Base-by-base conservation (phyloP, 2,113 vertebrate species). In the Daboia siamensis region DNA sequence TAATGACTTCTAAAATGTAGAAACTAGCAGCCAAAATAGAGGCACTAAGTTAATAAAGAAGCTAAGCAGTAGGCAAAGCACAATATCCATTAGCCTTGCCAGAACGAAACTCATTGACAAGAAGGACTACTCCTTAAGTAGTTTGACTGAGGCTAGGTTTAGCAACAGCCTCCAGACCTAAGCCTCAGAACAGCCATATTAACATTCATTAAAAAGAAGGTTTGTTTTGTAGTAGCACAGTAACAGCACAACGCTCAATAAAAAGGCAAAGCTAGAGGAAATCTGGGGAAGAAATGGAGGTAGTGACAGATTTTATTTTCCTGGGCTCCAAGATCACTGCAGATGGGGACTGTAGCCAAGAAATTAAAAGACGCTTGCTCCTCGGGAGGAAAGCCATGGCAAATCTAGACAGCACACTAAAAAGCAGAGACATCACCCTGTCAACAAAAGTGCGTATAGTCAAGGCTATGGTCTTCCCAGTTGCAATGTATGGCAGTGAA, bases 1-100 rank as follows among this genome's bases (percentile, higher is more conserved):
- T 86, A 94, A 74, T 0, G 10, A 91, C 84, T 94, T 93, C 93
- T 92, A 88, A 94, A 92, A 1, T 26, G 64, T 80, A 95, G 87
- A 57, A 92, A 61, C 88, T 92, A 90, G 89, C 93, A 89, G 51
- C 90, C 80, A 93, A 86, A 15, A 87, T 84, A 93, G 0, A 0
- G 57, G 52, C 12, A 48, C 48, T 90, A 69, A 0, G 0, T 86
- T 59, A 0, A 0, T 0, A 17, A 92, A 57, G 92, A 55, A 86
- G 10, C 84, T 56, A 55, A 1, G 20, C 52, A 59, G 12, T 52
- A 46, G 52, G 46, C 64, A 91, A 89, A 84, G n/a, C 20, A 88
- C 44, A 89, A n/a, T 39, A 89, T 54, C 69, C 86, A 91, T 61
- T 85, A 85, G 4, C 51, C 46, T n/a, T 89, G 9, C 52, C 86